These are phyloP conservation scores for Eriocheir sinensis DNA, from an alignment of 1,140 invertebrate species.

Conservation along the genomic window DNA sequence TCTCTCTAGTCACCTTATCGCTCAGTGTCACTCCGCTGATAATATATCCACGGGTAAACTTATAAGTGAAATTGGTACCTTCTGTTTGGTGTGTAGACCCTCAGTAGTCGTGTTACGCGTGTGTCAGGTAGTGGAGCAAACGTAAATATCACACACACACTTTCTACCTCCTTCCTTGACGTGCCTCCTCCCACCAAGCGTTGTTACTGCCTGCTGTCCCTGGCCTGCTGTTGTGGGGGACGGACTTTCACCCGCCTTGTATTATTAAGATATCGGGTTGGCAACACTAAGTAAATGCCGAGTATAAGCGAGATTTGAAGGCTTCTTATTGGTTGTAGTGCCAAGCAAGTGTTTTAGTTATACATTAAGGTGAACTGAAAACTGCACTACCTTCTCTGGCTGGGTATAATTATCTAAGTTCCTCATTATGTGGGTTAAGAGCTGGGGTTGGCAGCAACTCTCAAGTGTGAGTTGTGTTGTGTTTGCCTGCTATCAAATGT, in stretches of 20 bases:
- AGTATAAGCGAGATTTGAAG: too few species aligned
- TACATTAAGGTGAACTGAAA: too few species aligned
- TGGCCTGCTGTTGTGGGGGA: not conserved
- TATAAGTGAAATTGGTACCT: too few species aligned
- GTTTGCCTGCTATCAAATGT: not conserved
- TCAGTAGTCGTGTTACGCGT: too few species aligned
- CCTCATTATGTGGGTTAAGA: not conserved
- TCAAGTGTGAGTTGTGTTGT: not conserved
- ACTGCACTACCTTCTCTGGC: too few species aligned
- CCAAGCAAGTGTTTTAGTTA: not conserved
- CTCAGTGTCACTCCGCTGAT: too few species aligned
- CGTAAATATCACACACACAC: not conserved
- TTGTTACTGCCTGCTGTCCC: not conserved
- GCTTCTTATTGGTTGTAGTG: too few species aligned
- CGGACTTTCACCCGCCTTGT: constrained; percentile 1
- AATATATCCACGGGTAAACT: too few species aligned
- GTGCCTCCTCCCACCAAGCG: not conserved
- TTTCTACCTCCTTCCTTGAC: not conserved
- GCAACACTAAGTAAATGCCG: constrained; percentile 15
- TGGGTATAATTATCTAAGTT: not conserved
- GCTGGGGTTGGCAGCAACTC: not conserved
- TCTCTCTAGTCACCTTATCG: too few species aligned
- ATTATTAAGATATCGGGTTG: not conserved
- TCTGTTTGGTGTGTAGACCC: too few species aligned
- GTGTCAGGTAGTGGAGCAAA: too few species aligned